These are phyloP conservation scores for Chrysochloris asiatica DNA, from an alignment of 2,113 vertebrate species.

Conservation along the genomic window DNA sequence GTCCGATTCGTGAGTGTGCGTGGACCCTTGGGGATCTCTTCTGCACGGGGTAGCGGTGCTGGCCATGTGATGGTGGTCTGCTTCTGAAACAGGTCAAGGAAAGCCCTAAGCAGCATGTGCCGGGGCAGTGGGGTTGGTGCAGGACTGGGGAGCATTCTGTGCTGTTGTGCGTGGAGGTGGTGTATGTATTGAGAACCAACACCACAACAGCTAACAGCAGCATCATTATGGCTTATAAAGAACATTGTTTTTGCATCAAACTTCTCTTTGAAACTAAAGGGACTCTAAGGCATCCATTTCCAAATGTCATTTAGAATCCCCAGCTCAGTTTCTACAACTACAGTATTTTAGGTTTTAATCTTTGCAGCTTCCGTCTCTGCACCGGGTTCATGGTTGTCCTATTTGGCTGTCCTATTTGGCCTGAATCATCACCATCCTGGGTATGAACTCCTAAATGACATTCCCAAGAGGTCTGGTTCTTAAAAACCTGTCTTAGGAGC, in stretches of 20 bases:
- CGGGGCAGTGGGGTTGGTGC: background rate
- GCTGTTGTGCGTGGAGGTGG: background rate
- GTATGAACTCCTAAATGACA: background rate
- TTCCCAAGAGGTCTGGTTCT: background rate
- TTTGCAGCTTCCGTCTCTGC: too few species aligned
- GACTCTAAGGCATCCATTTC: background rate
- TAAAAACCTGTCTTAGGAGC: background rate
- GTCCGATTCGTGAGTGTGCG: background rate
- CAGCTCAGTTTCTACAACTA: background rate
- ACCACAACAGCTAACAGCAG: background rate
- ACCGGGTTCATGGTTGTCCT: too few species aligned
- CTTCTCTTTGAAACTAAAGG: constrained; percentile 1
- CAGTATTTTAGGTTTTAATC: too few species aligned
- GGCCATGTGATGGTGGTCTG: background rate
- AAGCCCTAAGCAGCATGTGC: background rate
- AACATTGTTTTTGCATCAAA: background rate
- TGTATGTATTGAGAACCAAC: background rate
- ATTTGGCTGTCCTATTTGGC: background rate
- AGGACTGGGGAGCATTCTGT: background rate
- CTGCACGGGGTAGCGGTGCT: background rate
- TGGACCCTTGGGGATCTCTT: background rate
- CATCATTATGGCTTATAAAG: background rate
- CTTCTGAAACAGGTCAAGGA: background rate
- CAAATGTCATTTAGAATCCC: background rate
- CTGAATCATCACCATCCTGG: background rate